Base-by-base conservation (phyloP, 64 coral and sea anemone genomes). In the Anthopleura sola region DNA sequence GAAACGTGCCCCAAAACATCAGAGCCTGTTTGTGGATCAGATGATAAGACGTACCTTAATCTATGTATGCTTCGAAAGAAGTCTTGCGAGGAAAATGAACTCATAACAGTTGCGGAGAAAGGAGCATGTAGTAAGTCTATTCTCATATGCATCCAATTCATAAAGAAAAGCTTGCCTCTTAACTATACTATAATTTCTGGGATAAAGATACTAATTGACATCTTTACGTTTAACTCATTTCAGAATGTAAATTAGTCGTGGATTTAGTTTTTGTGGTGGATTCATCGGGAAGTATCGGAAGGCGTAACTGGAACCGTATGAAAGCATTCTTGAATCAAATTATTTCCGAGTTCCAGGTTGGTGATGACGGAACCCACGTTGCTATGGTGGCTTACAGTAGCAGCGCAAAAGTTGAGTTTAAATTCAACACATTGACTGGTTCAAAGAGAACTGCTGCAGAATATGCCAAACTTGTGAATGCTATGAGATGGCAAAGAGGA, bases 361-460 rank as follows among this genome's bases (percentile, higher is more conserved):
- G 86, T n/a, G 86, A 86, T 6, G 46, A 91, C 6, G 82, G 87
- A 26, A 95, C 93, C 1, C 93, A 91, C 37, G 87, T 95, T 3
- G 89, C 93, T n/a, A 55, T 95, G n/a, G 90, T 95, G 26, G 37
- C 78, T 3, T 95, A 95, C 38, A 95, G 93, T 77, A 91, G 57
- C 9, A 83, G 24, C 3, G 86, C 93, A 15, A 80, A 53, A 3
- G 82, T 91, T 20, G 90, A 82, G 16, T 83, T 57, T 40, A 88
- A 44, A 21, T 90, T 90, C 36, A 57, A 90, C 66, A 46, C 80
- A 12, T 57, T 90, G 21, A 50, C n/a, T 3, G 80, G 80, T 23
- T 50, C 56, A 0, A 75, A 23, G 13, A 23, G 83, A 9, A 90
- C 69, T 37, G 57, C 55, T 37, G 44, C 49, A 23, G 83, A 16